A percentile compares a stretch with the other conserved stretches of the same genome.
phyloP scores from a whole-genome alignment of 2,113 vertebrate genomes.

The Callospermophilus lateralis region DNA sequence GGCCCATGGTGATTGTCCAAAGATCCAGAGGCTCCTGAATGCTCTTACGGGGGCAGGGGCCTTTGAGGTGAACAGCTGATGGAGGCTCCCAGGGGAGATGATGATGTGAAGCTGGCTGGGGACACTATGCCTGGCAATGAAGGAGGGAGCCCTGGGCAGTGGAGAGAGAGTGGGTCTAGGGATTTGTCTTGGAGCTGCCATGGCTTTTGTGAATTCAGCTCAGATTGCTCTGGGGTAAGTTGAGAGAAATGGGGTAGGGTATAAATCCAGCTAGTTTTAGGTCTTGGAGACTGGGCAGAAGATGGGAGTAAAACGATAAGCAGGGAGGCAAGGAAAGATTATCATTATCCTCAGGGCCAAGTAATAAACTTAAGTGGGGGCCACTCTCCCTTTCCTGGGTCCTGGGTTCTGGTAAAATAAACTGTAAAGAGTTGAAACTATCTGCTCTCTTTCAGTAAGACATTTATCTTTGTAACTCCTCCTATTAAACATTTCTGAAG shows the following conservation, averaged over 20 bases:
- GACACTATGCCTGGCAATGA: no score
- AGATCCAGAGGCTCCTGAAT: neutral
- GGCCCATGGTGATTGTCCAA: neutral
- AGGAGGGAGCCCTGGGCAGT: no score
- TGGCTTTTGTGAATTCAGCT: neutral
- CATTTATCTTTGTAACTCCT: constrained; percentile 37
- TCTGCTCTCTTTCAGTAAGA: neutral
- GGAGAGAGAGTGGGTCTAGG: neutral
- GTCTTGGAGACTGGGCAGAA: neutral
- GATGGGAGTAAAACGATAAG: neutral
- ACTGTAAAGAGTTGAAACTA: neutral
- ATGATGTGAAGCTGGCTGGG: neutral
- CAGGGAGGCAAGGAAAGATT: neutral
- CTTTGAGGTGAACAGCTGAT: neutral
- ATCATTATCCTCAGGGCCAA: neutral
- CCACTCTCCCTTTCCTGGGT: neutral
- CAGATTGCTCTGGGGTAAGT: neutral
- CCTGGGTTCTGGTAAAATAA: neutral
- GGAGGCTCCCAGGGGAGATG: no score
- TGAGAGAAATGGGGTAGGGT: neutral
- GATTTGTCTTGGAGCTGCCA: neutral
- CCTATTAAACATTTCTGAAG: neutral
- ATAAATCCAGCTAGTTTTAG: neutral
- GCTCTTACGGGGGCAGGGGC: neutral
- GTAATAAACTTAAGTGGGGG: no score